Evolutionary conservation across 35 echinoderm and acorn worm genomes (phyloP), one percentile per base, ranked within the genome.

Genomic region (Apostichopus californicus): DNA sequence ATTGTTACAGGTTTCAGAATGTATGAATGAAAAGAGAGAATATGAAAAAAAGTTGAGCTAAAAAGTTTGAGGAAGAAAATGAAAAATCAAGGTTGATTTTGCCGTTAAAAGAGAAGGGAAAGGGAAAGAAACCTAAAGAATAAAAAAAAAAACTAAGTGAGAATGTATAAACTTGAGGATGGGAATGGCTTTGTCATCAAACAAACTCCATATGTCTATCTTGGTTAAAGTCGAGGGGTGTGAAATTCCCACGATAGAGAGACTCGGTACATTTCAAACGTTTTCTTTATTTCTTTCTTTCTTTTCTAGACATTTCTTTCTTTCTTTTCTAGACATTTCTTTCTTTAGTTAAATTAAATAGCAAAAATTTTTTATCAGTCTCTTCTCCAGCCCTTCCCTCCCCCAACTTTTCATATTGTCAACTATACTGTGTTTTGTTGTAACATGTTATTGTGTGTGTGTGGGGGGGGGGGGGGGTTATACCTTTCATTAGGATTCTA

Each of bases 51-150:
- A 6, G 13, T 55, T 64, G 86, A 89, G 57, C 61, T 89, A 89
- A 89, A 73, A 89, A 89, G 86, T 72, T 89, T 73, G 68, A 85
- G 81, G 21, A 85, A 83, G 56, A 85, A 85, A 21, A 85, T 58
- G 64, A 89, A 89, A 73, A 89, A 89, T 89, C 86, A 89, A 89
- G 86, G 86, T 89, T 89, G 52, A 89, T 89, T 18, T 72, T 82
- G 14, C 21, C 20, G 14, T 34, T 22, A 23, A 28, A 80, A 28
- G 78, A 80, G 34, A 28, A 54, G 10, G 22, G 21, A 80, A 11
- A 80, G 22, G 78, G 21, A 54, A 24, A 80, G 22, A 80, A 21
- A 54, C 26, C 78, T 10, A 54, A 22, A 54, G 13, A 24, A 54
- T 11, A 80, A 28, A 22, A 80, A 28, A 80, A 57, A 55, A 82